Conservation (phyloP, 2,888 invertebrate species). For the Lymantria monacha region DNA sequence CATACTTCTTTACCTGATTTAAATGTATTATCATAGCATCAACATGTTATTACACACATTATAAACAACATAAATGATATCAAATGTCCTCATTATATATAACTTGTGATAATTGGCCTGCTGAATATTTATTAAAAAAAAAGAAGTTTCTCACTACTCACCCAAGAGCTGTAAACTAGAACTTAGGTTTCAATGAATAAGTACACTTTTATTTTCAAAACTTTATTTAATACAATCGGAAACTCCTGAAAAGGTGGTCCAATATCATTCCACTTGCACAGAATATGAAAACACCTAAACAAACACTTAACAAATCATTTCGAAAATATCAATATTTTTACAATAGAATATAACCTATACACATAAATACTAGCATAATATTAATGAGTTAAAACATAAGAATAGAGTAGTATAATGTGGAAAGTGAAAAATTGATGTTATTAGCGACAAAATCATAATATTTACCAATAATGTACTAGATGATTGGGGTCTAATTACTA, state of each 20-base stretch:
- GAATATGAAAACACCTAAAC: conserved; percentile 7
- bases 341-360: not conserved
- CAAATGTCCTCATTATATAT: conserved; percentile 47
- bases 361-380: not conserved
- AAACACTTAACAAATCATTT: conserved; percentile 11
- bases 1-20: too few relatives aligned
- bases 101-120: conserved; percentile 10
- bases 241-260: conserved; percentile 16
- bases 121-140: conserved; percentile 19
- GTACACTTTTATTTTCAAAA: conserved; percentile 44
- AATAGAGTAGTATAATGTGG: conserved; percentile 8
- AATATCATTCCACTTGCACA: not conserved
- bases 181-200: conserved; percentile 48
- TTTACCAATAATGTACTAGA: conserved; percentile 28
- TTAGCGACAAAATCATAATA: conserved; percentile 35
- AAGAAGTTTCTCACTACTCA: conserved; percentile 29
- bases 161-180: conserved; percentile 32
- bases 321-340: conserved; percentile 3
- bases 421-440: conserved; percentile 26
- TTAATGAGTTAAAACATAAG: too few relatives aligned
- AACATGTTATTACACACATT: too few relatives aligned
- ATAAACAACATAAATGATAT: conserved; percentile 30
- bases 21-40: too few relatives aligned
- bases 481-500: conserved; percentile 21
- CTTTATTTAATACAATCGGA: conserved; percentile 45